Evolutionary conservation across 2,113 vertebrate species (phyloP).

Genomic region (Lates calcarifer): DNA sequence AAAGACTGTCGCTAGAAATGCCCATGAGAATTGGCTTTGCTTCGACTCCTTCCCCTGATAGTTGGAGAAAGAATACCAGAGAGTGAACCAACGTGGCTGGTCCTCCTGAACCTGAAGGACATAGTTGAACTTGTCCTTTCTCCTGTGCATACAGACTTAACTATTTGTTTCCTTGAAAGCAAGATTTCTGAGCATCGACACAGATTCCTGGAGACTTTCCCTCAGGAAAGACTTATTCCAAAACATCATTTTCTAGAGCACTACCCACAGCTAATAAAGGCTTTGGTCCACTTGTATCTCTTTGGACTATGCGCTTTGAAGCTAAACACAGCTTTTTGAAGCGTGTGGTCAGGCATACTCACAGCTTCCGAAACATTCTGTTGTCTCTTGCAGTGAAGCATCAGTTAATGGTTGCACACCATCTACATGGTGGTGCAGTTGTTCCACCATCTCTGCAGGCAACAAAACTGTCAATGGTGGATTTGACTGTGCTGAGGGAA

Average conservation of each 20-base stretch:
- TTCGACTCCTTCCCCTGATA: too few species aligned
- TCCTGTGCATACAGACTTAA: background rate
- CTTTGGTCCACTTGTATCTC: conserved; percentile 7
- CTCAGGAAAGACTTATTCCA: background rate
- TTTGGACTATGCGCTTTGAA: conserved; percentile 33
- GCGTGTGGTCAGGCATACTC: conserved; percentile 16
- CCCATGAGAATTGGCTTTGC: too few species aligned
- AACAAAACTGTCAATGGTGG: background rate
- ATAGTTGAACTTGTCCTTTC: background rate
- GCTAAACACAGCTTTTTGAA: conserved; percentile 45
- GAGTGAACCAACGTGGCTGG: too few species aligned
- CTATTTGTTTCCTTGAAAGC: conserved; percentile 9
- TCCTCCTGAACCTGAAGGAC: too few species aligned
- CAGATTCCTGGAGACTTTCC: background rate
- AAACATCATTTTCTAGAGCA: conserved; percentile 35
- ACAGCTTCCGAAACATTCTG: conserved; percentile 16
- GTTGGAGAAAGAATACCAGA: too few species aligned
- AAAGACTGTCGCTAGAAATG: too few species aligned
- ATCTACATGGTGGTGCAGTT: conserved; percentile 1
- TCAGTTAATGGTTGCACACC: conserved; percentile 27
- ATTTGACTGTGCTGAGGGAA: conserved; percentile 29
- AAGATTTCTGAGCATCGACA: conserved; percentile 25
- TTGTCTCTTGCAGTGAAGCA: conserved; percentile 24
- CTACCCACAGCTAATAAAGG: conserved; percentile 22
- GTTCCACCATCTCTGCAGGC: conserved; percentile 4